Evolutionary conservation across 2,113 vertebrate species (phyloP), one percentile per base, ranked within the genome.

Genomic region (Cnemophilus loriae): DNA sequence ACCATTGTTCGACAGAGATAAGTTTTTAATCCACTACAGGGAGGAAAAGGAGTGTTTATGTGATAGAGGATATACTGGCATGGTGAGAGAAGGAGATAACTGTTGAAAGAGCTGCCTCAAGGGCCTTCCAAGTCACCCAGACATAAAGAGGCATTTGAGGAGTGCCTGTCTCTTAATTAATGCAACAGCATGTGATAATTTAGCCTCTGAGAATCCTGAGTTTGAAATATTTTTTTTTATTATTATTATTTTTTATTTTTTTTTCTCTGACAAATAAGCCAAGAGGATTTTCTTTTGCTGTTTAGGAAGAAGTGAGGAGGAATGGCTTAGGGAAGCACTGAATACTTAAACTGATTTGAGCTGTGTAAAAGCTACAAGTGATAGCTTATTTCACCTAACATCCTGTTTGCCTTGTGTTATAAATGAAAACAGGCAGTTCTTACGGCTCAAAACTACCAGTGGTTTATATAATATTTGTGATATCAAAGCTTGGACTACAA

Each of bases 21-120:
- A 90, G 11, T 95, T 96, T 93, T 95, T 92, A 95, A 95, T 96
- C 89, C 83, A 91, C 86, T 94, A 6, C 42, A 60, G 56, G 82
- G 64, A 89, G 78, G 49, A 87, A 94, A 90, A 88, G 42, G 46
- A 95, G n/a, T 17, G 49, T 91, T 87, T 95, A 35, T 94, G 57
- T 77, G 95, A 94, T 89, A 67, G 52, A 65, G 39, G 68, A 94
- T 93, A 95, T 84, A 84, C 7, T 77, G 32, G 50, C 69, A 79
- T 68, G 44, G 80, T 96, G 93, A 94, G 89, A 96, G 83, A 95
- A 73, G 52, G 80, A 96, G 93, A 97, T 97, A 96, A 91, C 22
- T 81, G 27, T 26, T 87, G 50, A 42, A 91, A 95, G 88, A 90
- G 22, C 77, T 95, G 87, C 79, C 90, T 87, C 24, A 64, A 69